Conservation (phyloP, 2,113 vertebrate genomes). For the Vulpes vulpes region DNA sequence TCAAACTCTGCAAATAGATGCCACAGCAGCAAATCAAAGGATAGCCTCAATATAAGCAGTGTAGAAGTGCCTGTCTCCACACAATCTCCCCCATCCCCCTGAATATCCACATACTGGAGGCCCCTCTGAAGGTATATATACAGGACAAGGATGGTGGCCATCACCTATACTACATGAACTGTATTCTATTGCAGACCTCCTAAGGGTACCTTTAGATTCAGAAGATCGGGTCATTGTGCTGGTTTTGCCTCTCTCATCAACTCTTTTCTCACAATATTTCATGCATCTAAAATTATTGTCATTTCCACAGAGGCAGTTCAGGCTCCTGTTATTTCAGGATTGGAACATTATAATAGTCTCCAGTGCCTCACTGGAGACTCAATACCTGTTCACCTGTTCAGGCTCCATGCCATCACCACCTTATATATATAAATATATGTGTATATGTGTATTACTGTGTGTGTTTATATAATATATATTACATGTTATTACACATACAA, state of each 20-base stretch:
- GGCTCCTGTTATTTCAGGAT: background rate
- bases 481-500: no score
- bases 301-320: background rate
- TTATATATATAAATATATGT: background rate
- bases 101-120: background rate
- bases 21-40: conserved; percentile 43
- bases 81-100: background rate
- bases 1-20: conserved; percentile 37
- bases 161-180: background rate
- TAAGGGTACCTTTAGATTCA: background rate
- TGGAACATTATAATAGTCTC: background rate
- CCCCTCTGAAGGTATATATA: background rate
- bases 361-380: background rate
- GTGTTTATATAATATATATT: background rate
- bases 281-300: background rate
- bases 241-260: background rate
- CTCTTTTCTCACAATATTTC: background rate
- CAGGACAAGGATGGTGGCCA: background rate
- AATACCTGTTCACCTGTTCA: background rate
- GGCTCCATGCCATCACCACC: background rate
- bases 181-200: background rate
- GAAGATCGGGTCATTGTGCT: background rate
- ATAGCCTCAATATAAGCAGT: background rate
- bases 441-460: background rate
- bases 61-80: background rate